A percentile compares a stretch with the other conserved stretches of the same genome.
These are phyloP conservation scores for Porites rus DNA, from an alignment of 92 coral and sea anemone species.

Conservation along the genomic window DNA sequence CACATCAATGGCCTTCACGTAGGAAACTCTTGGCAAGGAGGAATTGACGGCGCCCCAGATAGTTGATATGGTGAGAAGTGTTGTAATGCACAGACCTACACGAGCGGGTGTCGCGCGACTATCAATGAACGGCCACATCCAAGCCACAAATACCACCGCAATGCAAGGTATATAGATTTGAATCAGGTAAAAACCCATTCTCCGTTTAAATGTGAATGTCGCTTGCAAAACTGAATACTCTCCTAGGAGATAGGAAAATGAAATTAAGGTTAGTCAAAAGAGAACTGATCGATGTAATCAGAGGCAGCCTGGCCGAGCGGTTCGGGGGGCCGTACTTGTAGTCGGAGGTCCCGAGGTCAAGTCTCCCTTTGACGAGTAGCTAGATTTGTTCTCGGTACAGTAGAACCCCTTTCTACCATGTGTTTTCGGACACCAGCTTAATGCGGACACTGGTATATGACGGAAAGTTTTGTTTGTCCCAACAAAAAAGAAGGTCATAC, in stretches of 20 bases:
- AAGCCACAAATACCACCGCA: constrained; percentile 87
- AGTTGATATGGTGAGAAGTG: constrained; percentile 85
- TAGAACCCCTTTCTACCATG: too few relatives aligned
- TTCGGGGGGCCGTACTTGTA: too few relatives aligned
- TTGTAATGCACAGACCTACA: constrained; percentile 83
- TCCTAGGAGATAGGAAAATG: constrained; percentile 21
- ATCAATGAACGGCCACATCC: constrained; percentile 92
- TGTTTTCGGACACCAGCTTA: too few relatives aligned
- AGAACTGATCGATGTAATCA: too few relatives aligned
- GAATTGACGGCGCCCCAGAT: constrained; percentile 88
- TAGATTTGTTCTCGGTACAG: too few relatives aligned
- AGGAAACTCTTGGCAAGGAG: constrained; percentile 88
- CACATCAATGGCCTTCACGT: constrained; percentile 87
- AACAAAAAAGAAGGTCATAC: too few relatives aligned
- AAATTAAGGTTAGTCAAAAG: not conserved
- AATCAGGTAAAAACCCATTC: constrained; percentile 81
- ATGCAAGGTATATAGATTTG: constrained; percentile 90
- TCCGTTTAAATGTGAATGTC: constrained; percentile 80
- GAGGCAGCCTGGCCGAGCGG: too few relatives aligned
- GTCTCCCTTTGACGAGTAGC: too few relatives aligned
- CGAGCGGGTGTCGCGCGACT: constrained; percentile 86
- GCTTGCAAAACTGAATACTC: constrained; percentile 73
- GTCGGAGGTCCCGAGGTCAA: too few relatives aligned
- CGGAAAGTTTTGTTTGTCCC: too few relatives aligned
- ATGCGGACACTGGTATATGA: too few relatives aligned